Base-by-base conservation (phyloP, 2,888 invertebrate species). In the Frankliniella intonsa region DNA sequence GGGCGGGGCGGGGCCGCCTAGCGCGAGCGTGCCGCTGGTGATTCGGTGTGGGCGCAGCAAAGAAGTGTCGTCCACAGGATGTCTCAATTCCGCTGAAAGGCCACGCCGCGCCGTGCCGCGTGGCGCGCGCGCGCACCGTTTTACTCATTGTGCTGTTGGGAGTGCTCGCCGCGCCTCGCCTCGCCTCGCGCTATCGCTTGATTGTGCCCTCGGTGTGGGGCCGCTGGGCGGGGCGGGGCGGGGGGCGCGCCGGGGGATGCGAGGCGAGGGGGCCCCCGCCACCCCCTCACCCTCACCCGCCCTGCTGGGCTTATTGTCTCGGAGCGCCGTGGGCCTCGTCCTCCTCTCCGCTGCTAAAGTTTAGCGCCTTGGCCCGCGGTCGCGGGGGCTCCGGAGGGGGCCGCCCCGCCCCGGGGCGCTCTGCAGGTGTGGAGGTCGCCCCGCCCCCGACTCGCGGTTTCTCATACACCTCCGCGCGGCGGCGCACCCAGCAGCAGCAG, bases 61-160 rank as follows among this genome's bases (percentile, higher is more conserved):
- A 38, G 38, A 38, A 19, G 62, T 62, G 62, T 62, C 62, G 62
- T 62, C 62, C 69, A 76, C 69, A 76, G 69, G 69, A 76, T 76
- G 69, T 76, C 69, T 76, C 69, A 22, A 76, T 76, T 76, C 69
- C 22, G 69, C 69, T 76, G 22, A 76, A 76, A 76, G 69, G 25
- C 69, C 22, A 12, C 14, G 62, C 7, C 17, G 19, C 14, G 55
- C 51, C 51, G 51, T 19, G 14, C 55, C 14, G 55, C 55, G 55
- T 55, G 7, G 55, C 10, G 55, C 17, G 62, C 62, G 17, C 62
- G 62, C 62, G 62, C 7, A n/a, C 62, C 69, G 25, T 76, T 76
- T 76, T 76, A 76, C 69, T 76, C 69, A 76, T 76, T 76, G 69
- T 76, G 69, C 69, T 76, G 69, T 22, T 76, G 69, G 69, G 69